A percentile compares a stretch with the other conserved stretches of the same genome.
These are phyloP conservation scores for Oscheius onirici DNA, from an alignment of 2,888 invertebrate species.

Conservation along the genomic window DNA sequence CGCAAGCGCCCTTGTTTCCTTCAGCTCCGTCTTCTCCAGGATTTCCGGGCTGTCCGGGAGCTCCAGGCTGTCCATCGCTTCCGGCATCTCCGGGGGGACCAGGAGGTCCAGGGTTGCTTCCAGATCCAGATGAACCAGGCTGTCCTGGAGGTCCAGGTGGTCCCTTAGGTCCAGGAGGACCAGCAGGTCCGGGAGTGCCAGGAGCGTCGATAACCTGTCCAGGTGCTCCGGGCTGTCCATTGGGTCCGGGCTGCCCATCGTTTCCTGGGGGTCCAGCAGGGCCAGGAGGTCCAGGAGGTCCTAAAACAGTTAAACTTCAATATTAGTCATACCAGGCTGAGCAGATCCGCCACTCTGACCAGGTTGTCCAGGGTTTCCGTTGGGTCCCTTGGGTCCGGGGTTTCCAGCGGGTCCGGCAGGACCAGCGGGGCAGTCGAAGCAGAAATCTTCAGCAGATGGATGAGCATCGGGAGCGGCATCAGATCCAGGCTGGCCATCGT, in stretches of 20 bases:
- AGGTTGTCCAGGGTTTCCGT: constrained; percentile 54
- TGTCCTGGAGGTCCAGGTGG: constrained; percentile 54
- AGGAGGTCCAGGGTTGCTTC: constrained; percentile 52
- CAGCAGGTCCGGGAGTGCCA: constrained; percentile 55
- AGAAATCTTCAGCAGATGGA: constrained; percentile 54
- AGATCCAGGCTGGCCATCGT: constrained; percentile 54
- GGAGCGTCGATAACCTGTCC: constrained; percentile 51
- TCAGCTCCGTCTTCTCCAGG: constrained; percentile 73
- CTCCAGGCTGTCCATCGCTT: constrained; percentile 51
- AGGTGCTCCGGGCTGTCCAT: constrained; percentile 55
- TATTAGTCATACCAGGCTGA: too few species aligned
- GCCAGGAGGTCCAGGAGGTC: constrained; percentile 54
- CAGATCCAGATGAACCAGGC: constrained; percentile 51
- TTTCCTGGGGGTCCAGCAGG: constrained; percentile 55
- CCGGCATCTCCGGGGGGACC: constrained; percentile 60
- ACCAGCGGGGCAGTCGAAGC: constrained; percentile 58
- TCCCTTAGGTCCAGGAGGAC: constrained; percentile 54
- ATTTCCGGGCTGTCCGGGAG: constrained; percentile 76
- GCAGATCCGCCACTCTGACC: too few species aligned
- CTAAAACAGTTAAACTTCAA: too few species aligned
- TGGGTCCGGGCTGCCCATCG: constrained; percentile 53
- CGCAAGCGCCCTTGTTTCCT: constrained; percentile 60
- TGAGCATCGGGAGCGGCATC: constrained; percentile 55
- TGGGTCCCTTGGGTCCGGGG: constrained; percentile 53
- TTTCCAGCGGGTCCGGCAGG: constrained; percentile 58